phyloP scores from a whole-genome alignment of 1,140 invertebrate genomes.

The Hyles euphorbiae region DNA sequence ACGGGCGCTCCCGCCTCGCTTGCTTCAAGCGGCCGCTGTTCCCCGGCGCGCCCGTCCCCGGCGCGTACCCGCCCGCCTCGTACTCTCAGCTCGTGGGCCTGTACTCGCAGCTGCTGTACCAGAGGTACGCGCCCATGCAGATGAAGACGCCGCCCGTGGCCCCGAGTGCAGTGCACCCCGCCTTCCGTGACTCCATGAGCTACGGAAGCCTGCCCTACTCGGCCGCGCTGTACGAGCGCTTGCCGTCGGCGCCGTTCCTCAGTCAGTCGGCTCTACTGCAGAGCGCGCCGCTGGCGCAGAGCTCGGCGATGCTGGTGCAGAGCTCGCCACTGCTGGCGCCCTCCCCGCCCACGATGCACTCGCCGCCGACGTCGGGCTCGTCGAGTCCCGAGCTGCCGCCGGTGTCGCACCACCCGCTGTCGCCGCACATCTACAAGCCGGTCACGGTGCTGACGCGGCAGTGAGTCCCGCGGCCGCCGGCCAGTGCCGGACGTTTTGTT shows the following conservation, averaged over 20 bases:
- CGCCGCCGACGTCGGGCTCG: conserved; percentile 50
- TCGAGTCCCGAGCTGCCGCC: conserved; percentile 58
- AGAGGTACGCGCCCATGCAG: conserved; percentile 67
- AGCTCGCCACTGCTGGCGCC: conserved; percentile 38
- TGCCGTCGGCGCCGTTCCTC: conserved; percentile 45
- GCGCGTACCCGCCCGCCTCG: conserved; percentile 68
- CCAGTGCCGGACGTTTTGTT: conserved; percentile 6
- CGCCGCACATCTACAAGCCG: conserved; percentile 66
- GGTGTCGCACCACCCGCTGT: conserved; percentile 53
- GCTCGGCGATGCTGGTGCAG: conserved; percentile 36
- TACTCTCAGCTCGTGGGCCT: conserved; percentile 65
- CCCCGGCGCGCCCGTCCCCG: conserved; percentile 70
- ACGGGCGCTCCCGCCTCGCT: conserved; percentile 87
- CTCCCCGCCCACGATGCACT: conserved; percentile 49
- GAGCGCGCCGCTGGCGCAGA: conserved; percentile 21
- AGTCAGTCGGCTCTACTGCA: conserved; percentile 39
- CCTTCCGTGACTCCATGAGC: conserved; percentile 45
- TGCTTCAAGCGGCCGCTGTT: conserved; percentile 87
- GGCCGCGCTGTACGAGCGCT: conserved; percentile 49
- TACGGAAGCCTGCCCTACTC: conserved; percentile 48
- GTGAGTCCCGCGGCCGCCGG: conserved; percentile 35
- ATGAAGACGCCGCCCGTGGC: conserved; percentile 55
- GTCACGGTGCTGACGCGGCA: conserved; percentile 60
- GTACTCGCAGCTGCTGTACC: conserved; percentile 69
- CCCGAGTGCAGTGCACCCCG: conserved; percentile 55